Base-by-base conservation (phyloP, 2,797 vertebrate genomes). In the Benthosema pterotum region DNA sequence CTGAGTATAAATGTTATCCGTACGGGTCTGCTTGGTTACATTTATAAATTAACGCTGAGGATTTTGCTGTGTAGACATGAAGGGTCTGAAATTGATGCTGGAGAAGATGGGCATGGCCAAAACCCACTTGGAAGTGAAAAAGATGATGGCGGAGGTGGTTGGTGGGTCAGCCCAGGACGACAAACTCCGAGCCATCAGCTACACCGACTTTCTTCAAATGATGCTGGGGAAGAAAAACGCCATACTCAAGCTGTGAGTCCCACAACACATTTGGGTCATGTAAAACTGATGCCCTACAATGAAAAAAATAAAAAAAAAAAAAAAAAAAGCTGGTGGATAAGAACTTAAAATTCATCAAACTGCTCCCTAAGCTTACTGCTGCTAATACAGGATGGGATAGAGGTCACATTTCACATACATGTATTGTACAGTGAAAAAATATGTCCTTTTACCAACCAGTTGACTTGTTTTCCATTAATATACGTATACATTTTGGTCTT, bases 71-170 rank as follows among this genome's bases (percentile, higher is more conserved):
- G n/a, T 65, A 95, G 94, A 94, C 71, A 86, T 93, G 60, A 95
- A 95, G 94, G 93, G 91, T 13, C 82, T 95, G 60, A 95, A 95
- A 73, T 84, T 68, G 49, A 95, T 95, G 94, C 78, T 95, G 72
- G 94, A 95, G 83, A 95, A 94, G 78, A 84, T 95, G 1, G 93
- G 94, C 15, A 57, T 87, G 13, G 90, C 94, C 57, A 95, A 94
- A 80, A 95, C 94, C 55, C 94, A 95, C 64, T 52, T 94, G 60
- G 94, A 95, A 63, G 80, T 95, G 63, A 95, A 95, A 71, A 95
- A 93, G 80, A 91, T 95, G 88, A 95, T 95, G 77, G 77, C 77
- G 50, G 94, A 95, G 48, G 92, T 93, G 42, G 79, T 74, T 8
- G 84, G 91, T n/a, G 84, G 82, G 4, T 60, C 83, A 48, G 66